A percentile compares a stretch with the other conserved stretches of the same genome.
phyloP scores from a whole-genome alignment of 1,140 invertebrate genomes.

The Sitophilus oryzae region DNA sequence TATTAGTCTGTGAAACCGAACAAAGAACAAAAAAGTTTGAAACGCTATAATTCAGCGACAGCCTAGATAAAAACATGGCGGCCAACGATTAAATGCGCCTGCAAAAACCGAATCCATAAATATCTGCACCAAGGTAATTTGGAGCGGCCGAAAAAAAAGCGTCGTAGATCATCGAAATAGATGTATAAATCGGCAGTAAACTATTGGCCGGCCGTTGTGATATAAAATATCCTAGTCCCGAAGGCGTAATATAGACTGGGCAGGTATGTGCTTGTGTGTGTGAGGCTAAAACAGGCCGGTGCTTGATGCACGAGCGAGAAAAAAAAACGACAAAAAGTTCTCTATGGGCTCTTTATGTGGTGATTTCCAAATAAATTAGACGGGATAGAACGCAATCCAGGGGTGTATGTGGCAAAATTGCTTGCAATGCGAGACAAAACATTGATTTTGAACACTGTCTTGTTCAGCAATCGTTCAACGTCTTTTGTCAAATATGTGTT shows the following conservation, averaged over 20 bases:
- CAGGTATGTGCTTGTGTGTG: not conserved
- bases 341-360: not conserved
- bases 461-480: too few relatives aligned
- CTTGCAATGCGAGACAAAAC: too few relatives aligned
- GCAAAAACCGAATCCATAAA: constrained; percentile 10
- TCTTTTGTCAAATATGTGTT: too few relatives aligned
- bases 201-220: constrained; percentile 25
- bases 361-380: not conserved
- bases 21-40: too few relatives aligned
- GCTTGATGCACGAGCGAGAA: not conserved
- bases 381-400: too few relatives aligned
- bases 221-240: constrained; percentile 16
- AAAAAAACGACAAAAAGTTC: not conserved
- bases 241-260: not conserved
- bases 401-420: too few relatives aligned
- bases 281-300: not conserved
- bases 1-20: too few relatives aligned
- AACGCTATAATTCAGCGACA: too few relatives aligned
- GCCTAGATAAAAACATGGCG: too few relatives aligned
- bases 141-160: constrained; percentile 1
- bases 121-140: constrained; percentile 20
- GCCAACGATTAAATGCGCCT: not conserved
- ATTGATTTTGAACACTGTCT: too few relatives aligned
- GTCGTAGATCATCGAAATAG: constrained; percentile 25
- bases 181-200: constrained; percentile 26